Base-by-base conservation (phyloP, 2,113 vertebrate genomes). In the Ifrita kowaldi region DNA sequence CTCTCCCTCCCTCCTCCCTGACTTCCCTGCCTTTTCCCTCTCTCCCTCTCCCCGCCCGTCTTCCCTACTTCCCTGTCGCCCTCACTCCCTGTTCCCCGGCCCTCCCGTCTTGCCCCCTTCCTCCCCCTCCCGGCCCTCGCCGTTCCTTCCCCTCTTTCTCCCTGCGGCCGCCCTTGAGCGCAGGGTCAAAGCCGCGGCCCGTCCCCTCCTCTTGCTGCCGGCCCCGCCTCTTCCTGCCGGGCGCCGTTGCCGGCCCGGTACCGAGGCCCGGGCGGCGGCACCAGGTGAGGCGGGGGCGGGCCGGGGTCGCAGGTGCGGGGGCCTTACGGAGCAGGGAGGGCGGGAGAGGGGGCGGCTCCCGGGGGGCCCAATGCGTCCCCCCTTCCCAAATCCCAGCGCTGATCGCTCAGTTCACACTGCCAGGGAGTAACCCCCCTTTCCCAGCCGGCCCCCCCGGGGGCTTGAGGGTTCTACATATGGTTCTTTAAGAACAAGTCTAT, bases 401-500 rank as follows among this genome's bases (percentile, higher is more conserved):
- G 28, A 28, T 44, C 53, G 17, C 73, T 76, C 27, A 4, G 37
- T 32, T 77, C 26, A 1, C 14, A 0, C 46, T 16, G 24, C n/a
- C 39, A 3, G 56, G 47, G 41, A 49, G 2, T 33, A 49, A 21
- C 4, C 3, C 6, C 4, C 19, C 3, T 42, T 71, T 15, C 27
- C 53, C 41, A 24, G 37, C 44, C 8, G 20, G 27, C 5, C 10
- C 8, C 39, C 10, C 27, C 7, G 8, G 13, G 11, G 18, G 33
- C 7, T 59, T 5, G 20, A 15, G 28, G 11, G 42, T 41, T 19
- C 2, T 11, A 1, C 11, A 0, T 19, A 4, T 2, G 2, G 21
- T 4, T 63, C 46, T 53, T 57, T 33, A 50, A 33, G 30, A 37
- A 26, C 5, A 14, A 23, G 5, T 16, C 4, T 3, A 1, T 75